Conservation (phyloP, 2,113 vertebrate species). For the Sphyrna mokarran region DNA sequence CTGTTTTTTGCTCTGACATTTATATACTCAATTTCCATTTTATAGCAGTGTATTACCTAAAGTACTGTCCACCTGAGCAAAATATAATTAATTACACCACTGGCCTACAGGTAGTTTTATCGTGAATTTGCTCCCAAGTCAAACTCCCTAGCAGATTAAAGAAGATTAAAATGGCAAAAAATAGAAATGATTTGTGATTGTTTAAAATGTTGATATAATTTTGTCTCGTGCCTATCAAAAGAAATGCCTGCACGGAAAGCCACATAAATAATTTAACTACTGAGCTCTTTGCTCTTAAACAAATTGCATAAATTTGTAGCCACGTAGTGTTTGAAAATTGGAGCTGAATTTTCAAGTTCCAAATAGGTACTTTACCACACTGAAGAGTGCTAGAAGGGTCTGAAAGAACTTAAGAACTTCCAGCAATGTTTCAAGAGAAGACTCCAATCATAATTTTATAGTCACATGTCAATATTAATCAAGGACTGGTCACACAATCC, state of each 20-base stretch:
- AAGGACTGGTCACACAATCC: not conserved
- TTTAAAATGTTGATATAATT: constrained; percentile 19
- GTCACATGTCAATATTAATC: not conserved
- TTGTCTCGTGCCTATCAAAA: constrained; percentile 46
- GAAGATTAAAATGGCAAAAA: constrained; percentile 62
- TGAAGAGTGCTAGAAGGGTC: no score
- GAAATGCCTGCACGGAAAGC: constrained; percentile 50
- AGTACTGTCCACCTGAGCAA: constrained; percentile 56
- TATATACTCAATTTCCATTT: constrained; percentile 56
- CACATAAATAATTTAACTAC: constrained; percentile 49
- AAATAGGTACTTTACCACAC: not conserved
- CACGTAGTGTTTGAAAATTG: not conserved
- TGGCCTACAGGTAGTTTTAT: constrained; percentile 54
- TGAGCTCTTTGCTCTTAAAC: not conserved
- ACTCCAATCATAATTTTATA: not conserved
- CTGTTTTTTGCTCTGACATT: constrained; percentile 38
- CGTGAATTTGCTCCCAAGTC: constrained; percentile 53
- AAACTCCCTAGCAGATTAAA: constrained; percentile 50
- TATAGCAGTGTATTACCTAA: constrained; percentile 53
- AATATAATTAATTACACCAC: constrained; percentile 41
- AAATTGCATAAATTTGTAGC: not conserved
- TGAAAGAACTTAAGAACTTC: not conserved
- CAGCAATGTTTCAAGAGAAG: not conserved
- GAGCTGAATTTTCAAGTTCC: not conserved
- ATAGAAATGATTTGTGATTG: constrained; percentile 45